Evolutionary conservation across 2,113 vertebrate genomes (phyloP).

Genomic region (Bufo bufo): DNA sequence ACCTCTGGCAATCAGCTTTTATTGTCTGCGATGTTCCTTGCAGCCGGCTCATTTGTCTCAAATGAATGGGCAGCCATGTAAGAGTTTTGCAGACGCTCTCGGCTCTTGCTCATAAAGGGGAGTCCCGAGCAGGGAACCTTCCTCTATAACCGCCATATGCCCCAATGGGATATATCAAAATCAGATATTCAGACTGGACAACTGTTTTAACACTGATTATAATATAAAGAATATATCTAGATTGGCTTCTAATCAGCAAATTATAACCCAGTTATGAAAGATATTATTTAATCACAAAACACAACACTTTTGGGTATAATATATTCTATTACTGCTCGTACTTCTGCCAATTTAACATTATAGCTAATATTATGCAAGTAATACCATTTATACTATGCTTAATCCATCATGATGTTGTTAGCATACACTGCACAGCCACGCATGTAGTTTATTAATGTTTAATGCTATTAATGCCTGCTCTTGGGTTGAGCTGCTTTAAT

Average conservation of each 20-base stretch:
- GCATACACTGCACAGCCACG: slow-evolving; percentile 29
- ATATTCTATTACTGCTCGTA: slow-evolving; percentile 17
- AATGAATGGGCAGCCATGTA: too few relatives aligned
- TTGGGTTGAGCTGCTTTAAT: slow-evolving; percentile 28
- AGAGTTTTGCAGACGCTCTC: too few relatives aligned
- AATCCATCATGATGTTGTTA: slow-evolving; percentile 46
- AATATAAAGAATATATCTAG: too few relatives aligned
- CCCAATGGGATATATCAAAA: too few relatives aligned
- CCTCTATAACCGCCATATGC: too few relatives aligned
- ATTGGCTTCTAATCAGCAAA: not conserved
- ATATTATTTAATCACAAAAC: not conserved
- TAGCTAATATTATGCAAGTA: slow-evolving; percentile 31
- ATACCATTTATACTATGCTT: slow-evolving; percentile 36
- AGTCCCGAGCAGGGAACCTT: too few relatives aligned
- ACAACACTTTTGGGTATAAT: slow-evolving; percentile 22
- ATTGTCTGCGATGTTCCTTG: too few relatives aligned
- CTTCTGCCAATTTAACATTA: slow-evolving; percentile 32
- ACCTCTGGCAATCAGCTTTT: too few relatives aligned
- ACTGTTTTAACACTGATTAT: too few relatives aligned
- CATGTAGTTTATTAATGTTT: slow-evolving; percentile 40
- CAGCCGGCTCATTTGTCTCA: too few relatives aligned
- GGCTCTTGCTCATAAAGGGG: too few relatives aligned
- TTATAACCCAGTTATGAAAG: not conserved
- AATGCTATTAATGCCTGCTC: slow-evolving; percentile 37
- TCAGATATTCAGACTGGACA: too few relatives aligned